These are phyloP conservation scores for Dichetophora obliterata DNA, from an alignment of 2,888 invertebrate genomes.

Conservation along the genomic window DNA sequence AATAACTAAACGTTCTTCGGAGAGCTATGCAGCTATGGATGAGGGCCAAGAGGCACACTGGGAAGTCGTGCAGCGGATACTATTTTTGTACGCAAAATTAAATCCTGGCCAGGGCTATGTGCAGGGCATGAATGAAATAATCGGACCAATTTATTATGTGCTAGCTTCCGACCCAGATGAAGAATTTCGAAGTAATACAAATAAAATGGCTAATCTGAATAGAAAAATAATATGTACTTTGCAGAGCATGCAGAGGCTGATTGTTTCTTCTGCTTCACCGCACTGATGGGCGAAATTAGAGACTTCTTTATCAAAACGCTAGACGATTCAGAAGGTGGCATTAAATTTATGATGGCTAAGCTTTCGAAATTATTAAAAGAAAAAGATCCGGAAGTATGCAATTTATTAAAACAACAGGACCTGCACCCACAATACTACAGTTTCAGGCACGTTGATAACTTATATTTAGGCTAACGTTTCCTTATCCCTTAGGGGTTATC, in stretches of 20 bases:
- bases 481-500: no score
- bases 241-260: slow-evolving; percentile 95
- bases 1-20: slow-evolving; percentile 81
- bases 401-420: slow-evolving; percentile 84
- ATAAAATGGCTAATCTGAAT: not conserved
- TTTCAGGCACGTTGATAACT: slow-evolving; percentile 76
- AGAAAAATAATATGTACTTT: slow-evolving; percentile 48
- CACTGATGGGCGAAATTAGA: slow-evolving; percentile 96
- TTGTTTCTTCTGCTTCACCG: slow-evolving; percentile 98
- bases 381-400: slow-evolving; percentile 84
- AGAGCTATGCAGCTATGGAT: slow-evolving; percentile 86
- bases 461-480: no score
- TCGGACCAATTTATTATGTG: slow-evolving; percentile 97
- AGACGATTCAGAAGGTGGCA: slow-evolving; percentile 93
- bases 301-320: slow-evolving; percentile 97
- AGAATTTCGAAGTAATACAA: slow-evolving; percentile 79
- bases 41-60: slow-evolving; percentile 97
- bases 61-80: slow-evolving; percentile 97
- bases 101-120: slow-evolving; percentile 98
- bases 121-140: slow-evolving; percentile 99
- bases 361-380: slow-evolving; percentile 82
- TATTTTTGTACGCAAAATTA: slow-evolving; percentile 97
- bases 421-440: slow-evolving; percentile 96
- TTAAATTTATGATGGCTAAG: slow-evolving; percentile 89
- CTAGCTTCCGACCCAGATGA: slow-evolving; percentile 91